A percentile compares a stretch with the other conserved stretches of the same genome.
Evolutionary conservation across 2,797 vertebrate species (phyloP).

Genomic region (Lacerta viridis): DNA sequence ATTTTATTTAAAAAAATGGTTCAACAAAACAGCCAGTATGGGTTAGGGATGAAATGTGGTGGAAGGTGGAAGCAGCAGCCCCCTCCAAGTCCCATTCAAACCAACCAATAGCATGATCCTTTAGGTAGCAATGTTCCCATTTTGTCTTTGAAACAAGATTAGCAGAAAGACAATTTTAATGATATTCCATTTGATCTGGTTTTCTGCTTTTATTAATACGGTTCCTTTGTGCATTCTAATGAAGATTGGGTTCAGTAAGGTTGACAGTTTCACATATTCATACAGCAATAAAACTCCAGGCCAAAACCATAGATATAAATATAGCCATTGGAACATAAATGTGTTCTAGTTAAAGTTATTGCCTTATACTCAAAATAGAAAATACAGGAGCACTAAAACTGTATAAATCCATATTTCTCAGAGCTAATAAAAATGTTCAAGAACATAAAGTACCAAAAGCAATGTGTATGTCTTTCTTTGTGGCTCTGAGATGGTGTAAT

Average conservation of each 20-base stretch:
- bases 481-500: background rate
- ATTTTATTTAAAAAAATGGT: background rate
- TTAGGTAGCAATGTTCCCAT: background rate
- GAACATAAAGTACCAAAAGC: slow-evolving; percentile 25
- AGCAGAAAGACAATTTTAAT: slow-evolving; percentile 1
- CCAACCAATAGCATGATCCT: background rate
- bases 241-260: background rate
- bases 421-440: slow-evolving; percentile 21
- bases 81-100: background rate
- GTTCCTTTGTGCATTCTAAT: slow-evolving; percentile 17
- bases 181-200: background rate
- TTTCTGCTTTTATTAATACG: background rate
- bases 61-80: background rate
- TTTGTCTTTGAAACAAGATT: background rate
- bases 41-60: background rate
- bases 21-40: background rate
- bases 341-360: slow-evolving; percentile 33
- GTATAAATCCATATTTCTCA: slow-evolving; percentile 27
- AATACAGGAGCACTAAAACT: slow-evolving; percentile 8
- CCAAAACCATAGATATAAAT: slow-evolving; percentile 43
- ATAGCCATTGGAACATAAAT: background rate
- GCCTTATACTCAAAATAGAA: slow-evolving; percentile 30
- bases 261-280: background rate
- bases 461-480: background rate
- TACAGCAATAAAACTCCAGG: slow-evolving; percentile 20